Evolutionary conservation across 37 sponge, comb jelly and placozoan genomes (phyloP).

Genomic region (Oscarella lobularis): DNA sequence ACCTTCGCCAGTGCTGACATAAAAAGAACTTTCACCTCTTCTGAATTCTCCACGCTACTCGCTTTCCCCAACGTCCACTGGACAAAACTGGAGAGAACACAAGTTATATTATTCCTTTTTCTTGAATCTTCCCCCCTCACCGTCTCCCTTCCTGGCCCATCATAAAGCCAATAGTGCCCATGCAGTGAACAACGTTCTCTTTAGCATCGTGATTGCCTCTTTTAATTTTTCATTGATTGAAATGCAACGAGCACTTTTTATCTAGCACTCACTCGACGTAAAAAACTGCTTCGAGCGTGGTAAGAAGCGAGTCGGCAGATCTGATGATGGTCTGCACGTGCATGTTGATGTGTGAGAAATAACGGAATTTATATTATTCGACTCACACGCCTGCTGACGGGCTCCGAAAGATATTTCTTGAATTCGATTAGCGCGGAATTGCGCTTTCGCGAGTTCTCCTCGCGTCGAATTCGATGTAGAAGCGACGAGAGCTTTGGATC

Average conservation of each 20-base stretch:
- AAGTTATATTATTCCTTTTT: too few species aligned
- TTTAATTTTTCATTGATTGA: not conserved
- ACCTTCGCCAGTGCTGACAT: constrained; percentile 50
- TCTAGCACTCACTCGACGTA: not conserved
- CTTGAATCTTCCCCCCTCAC: not conserved
- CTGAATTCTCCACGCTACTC: constrained; percentile 12
- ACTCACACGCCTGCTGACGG: not conserved
- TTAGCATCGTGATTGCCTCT: not conserved
- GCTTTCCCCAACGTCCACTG: constrained; percentile 58
- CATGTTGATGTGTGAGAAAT: not conserved
- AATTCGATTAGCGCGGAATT: not conserved
- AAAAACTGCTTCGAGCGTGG: not conserved
- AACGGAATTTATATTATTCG: not conserved
- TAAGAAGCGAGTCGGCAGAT: not conserved
- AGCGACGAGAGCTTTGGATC: not conserved
- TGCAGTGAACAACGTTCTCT: not conserved
- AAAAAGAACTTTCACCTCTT: constrained; percentile 37
- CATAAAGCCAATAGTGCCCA: not conserved
- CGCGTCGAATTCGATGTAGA: not conserved
- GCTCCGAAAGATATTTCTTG: not conserved
- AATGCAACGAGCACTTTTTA: too few species aligned
- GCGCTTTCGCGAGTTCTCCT: not conserved
- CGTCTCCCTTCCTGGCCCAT: not conserved
- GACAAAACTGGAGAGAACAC: constrained; percentile 21
- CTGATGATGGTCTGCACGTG: not conserved